phyloP scores from a whole-genome alignment of 1,140 invertebrate species.

The Drosophila leontia region DNA sequence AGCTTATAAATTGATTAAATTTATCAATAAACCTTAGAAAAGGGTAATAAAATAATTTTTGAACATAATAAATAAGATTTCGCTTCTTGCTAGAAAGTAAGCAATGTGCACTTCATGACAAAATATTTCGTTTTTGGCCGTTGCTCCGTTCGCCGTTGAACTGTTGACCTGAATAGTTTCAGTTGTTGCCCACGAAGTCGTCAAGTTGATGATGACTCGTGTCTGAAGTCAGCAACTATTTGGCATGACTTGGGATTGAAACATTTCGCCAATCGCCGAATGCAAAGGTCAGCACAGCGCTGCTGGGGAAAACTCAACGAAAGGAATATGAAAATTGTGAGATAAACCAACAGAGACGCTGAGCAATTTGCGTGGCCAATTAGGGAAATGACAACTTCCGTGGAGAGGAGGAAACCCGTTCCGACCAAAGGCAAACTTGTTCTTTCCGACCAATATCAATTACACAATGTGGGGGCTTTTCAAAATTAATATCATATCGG shows the following conservation, averaged over 20 bases:
- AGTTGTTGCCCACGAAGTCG: slow-evolving; percentile 57
- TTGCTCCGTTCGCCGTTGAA: slow-evolving; percentile 54
- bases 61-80: background rate
- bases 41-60: background rate
- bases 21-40: background rate
- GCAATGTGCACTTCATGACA: slow-evolving; percentile 61
- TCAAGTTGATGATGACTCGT: slow-evolving; percentile 65
- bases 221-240: slow-evolving; percentile 59
- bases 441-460: slow-evolving; percentile 65
- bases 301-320: slow-evolving; percentile 21
- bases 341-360: slow-evolving; percentile 24
- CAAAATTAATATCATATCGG: slow-evolving; percentile 63
- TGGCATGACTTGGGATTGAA: slow-evolving; percentile 60
- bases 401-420: slow-evolving; percentile 39
- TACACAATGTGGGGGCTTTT: slow-evolving; percentile 68
- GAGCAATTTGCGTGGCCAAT: slow-evolving; percentile 50
- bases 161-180: slow-evolving; percentile 75
- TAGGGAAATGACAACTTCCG: slow-evolving; percentile 43
- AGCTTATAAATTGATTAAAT: background rate
- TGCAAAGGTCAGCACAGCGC: no score
- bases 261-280: slow-evolving; percentile 72
- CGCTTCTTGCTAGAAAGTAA: slow-evolving; percentile 27
- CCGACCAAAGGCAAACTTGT: slow-evolving; percentile 52
- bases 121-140: slow-evolving; percentile 30
- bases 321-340: slow-evolving; percentile 32